A percentile compares a stretch with the other conserved stretches of the same genome.
phyloP scores from a whole-genome alignment of 2,888 invertebrate species.

The Imbricaverruca yamaguchii region DNA sequence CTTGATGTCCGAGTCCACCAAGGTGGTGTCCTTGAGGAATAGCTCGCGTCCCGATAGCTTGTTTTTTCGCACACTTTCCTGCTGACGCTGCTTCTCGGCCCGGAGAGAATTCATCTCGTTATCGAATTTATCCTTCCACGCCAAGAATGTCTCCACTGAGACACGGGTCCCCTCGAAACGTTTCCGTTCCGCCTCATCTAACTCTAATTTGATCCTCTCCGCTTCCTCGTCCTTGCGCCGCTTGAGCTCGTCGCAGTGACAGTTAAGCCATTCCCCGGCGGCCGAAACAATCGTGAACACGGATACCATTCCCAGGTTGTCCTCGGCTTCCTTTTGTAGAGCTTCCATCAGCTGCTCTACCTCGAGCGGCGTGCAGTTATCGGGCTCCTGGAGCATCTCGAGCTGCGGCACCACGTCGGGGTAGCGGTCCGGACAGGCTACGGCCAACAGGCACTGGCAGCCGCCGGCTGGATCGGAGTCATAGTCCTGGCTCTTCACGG shows the following conservation, averaged over 20 bases:
- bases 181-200: slow-evolving; percentile 87
- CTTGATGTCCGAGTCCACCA: slow-evolving; percentile 93
- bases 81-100: slow-evolving; percentile 52
- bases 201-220: slow-evolving; percentile 58
- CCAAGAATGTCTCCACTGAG: slow-evolving; percentile 87
- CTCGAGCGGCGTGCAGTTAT: slow-evolving; percentile 5
- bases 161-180: slow-evolving; percentile 92
- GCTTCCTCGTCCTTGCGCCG: slow-evolving; percentile 61
- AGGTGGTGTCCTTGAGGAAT: slow-evolving; percentile 83
- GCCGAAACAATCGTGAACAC: slow-evolving; percentile 83
- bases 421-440: neutral
- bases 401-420: slow-evolving; percentile 11
- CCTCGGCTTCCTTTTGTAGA: slow-evolving; percentile 51
- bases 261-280: slow-evolving; percentile 86
- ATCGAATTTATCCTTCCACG: slow-evolving; percentile 91
- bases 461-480: neutral
- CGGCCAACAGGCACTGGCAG: neutral
- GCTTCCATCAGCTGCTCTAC: neutral
- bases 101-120: slow-evolving; percentile 61
- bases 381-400: neutral
- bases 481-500: neutral
- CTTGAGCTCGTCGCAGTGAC: slow-evolving; percentile 70
- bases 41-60: slow-evolving; percentile 89
- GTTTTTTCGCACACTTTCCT: slow-evolving; percentile 62
- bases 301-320: slow-evolving; percentile 96